A percentile compares a stretch with the other conserved stretches of the same genome.
Evolutionary conservation across 2,888 invertebrate genomes (phyloP).

Genomic region (Anorthoa munda): DNA sequence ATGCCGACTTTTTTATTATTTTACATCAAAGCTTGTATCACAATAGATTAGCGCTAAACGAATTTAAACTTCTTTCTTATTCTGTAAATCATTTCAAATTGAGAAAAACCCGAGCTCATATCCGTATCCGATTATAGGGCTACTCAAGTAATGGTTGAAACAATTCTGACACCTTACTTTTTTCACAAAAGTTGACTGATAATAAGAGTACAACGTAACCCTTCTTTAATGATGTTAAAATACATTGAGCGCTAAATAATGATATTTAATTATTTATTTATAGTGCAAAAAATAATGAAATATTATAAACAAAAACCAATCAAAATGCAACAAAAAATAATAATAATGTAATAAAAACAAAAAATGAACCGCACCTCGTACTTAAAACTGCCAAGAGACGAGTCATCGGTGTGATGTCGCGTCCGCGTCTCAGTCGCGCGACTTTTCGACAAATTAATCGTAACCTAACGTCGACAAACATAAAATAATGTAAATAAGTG

Average conservation of each 20-base stretch:
- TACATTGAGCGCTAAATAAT: background rate
- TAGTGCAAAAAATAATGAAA: slow-evolving; percentile 3
- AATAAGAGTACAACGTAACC: no score
- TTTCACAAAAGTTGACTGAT: no score
- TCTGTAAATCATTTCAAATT: no score
- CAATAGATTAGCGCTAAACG: no score
- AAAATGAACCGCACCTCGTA: slow-evolving; percentile 92
- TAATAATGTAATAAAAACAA: slow-evolving; percentile 50
- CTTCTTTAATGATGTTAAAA: no score
- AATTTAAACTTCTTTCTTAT: no score
- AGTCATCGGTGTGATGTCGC: slow-evolving; percentile 93
- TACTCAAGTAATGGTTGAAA: no score
- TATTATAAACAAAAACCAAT: slow-evolving; percentile 11
- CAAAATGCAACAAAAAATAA: slow-evolving; percentile 8
- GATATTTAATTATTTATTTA: background rate
- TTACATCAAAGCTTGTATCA: background rate
- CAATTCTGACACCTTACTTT: no score
- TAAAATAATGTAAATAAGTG: slow-evolving; percentile 60
- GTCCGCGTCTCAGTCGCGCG: slow-evolving; percentile 85
- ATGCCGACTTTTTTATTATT: background rate
- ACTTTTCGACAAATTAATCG: slow-evolving; percentile 81
- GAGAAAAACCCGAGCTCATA: no score
- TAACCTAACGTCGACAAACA: slow-evolving; percentile 79
- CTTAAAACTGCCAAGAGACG: slow-evolving; percentile 93
- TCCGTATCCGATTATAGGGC: no score